Evolutionary conservation across 2,113 vertebrate species (phyloP), one percentile per base, ranked within the genome.

Genomic region (Vidua macroura): DNA sequence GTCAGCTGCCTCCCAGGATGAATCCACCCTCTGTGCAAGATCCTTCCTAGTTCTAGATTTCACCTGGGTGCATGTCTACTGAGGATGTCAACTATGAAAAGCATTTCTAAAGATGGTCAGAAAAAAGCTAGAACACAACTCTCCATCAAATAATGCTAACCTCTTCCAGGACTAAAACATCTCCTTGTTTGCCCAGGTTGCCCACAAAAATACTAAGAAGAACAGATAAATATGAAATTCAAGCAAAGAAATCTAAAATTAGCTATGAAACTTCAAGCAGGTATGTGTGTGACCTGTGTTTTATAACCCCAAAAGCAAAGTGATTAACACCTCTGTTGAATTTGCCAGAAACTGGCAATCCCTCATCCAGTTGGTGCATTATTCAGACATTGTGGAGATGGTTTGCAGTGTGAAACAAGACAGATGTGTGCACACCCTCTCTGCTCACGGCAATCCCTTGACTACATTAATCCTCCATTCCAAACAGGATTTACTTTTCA

Each of bases 401-500:
- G 58, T 43, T 53, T 94, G 67, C 55, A 67, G 43, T 2, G 28
- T 22, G 52, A 83, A 94, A 85, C 15, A 66, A 48, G 79, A 78
- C 30, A 85, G 60, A 77, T 58, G 8, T 2, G 17, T 9, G 56
- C 41, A n/a, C 52, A 37, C 48, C 15, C 55, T 80, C 59, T 53
- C 72, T 55, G 72, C 55, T 80, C 68, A 43, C 33, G 44, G 76
- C 76, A 83, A 49, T 49, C 39, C 64, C 73, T 48, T 68, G 52
- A 51, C 76, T 63, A 25, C 27, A 6, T 63, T 95, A 94, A 95
- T 90, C 79, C 75, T 77, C 72, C 51, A 8, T 85, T 88, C 92
- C 56, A 88, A 95, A 91, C 55, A 85, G 75, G 82, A 94, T 95
- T 92, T 87, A 80, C 75, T 96, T 74, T 70, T 87, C 82, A 73